Conservation (phyloP, 2,797 vertebrate species). For the Leptoclinus maculatus region DNA sequence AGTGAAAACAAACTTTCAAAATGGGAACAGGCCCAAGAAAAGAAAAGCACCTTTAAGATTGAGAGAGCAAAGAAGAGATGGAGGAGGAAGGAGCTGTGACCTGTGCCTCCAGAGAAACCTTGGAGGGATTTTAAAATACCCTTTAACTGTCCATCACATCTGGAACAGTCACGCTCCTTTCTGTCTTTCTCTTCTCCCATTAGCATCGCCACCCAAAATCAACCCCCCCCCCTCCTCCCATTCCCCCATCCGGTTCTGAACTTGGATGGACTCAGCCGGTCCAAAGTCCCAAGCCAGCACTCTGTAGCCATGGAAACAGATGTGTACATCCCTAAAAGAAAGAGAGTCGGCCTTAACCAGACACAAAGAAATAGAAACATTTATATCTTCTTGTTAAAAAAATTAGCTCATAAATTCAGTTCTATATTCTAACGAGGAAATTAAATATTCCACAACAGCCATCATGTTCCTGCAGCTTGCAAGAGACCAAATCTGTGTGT, state of each 20-base stretch:
- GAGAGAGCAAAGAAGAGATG: conserved; percentile 8
- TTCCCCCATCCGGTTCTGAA: conserved; percentile 21
- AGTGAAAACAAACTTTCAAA: conserved; percentile 62
- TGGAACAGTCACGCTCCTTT: conserved; percentile 45
- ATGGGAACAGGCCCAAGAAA: conserved; percentile 52
- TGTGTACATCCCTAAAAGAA: conserved; percentile 5
- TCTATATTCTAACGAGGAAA: conserved; percentile 47
- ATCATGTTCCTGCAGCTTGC: conserved; percentile 14
- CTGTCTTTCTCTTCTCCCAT: conserved; percentile 8
- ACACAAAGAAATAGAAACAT: conserved; percentile 3
- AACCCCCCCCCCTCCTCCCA: conserved; percentile 1
- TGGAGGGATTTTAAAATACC: conserved; percentile 25
- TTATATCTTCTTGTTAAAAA: background rate
- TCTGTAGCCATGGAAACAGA: conserved; percentile 38
- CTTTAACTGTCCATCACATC: conserved; percentile 57
- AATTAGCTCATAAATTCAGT: conserved; percentile 7
- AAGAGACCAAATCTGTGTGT: conserved; percentile 14
- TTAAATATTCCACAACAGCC: conserved; percentile 38
- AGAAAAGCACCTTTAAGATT: conserved; percentile 44
- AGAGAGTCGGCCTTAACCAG: background rate
- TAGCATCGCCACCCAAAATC: conserved; percentile 21
- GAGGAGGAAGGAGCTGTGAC: conserved; percentile 36
- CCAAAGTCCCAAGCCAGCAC: conserved; percentile 25
- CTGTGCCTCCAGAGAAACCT: conserved; percentile 42
- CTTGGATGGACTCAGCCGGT: conserved; percentile 10